Base-by-base conservation (phyloP, 1,140 invertebrate genomes). In the Teleopsis dalmanni region DNA sequence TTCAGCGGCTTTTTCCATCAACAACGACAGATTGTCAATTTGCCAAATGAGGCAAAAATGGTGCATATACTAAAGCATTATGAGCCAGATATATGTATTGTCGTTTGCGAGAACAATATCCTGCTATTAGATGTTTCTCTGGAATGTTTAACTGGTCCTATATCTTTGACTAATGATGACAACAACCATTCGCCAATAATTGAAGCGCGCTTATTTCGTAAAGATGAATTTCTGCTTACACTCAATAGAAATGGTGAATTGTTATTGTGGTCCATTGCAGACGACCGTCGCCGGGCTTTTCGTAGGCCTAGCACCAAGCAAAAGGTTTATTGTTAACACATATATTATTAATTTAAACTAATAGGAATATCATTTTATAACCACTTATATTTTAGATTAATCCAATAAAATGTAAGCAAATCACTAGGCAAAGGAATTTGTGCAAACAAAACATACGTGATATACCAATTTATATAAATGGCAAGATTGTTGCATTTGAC, bases 1-100 rank as follows among this genome's bases (percentile, higher is more conserved):
- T n/a, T 6, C 18, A 67, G 65, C 40, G 65, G 59, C 2, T 58
- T 54, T 13, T 65, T 62, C 23, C 62, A 67, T 34, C 60, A 62
- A 44, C 58, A 60, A 14, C 60, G 65, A 4, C 57, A 63, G 25
- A 65, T 68, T 4, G 51, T 62, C 1, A 57, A 55, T 29, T 40
- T 68, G 11, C 60, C 9, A 23, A 50, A 6, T 14, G 56, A 31
- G 22, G 51, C 54, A 11, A 55, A 40, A 2, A 48, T 55, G n/a
- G 47, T 56, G 2, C 21, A 56, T 4, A 60, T 68, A n/a, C n/a
- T n/a, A n/a, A n/a, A n/a, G n/a, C n/a, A n/a, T 27, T 27, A 65
- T n/a, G 27, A 65, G 3, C 34, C 52, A 16, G 62, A 68, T 35
- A 57, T 51, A 22, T 68, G 58, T n/a, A 6, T 65, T 1, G 53